Evolutionary conservation across 2,888 invertebrate species (phyloP).

Genomic region (Synergus gifuensis): DNA sequence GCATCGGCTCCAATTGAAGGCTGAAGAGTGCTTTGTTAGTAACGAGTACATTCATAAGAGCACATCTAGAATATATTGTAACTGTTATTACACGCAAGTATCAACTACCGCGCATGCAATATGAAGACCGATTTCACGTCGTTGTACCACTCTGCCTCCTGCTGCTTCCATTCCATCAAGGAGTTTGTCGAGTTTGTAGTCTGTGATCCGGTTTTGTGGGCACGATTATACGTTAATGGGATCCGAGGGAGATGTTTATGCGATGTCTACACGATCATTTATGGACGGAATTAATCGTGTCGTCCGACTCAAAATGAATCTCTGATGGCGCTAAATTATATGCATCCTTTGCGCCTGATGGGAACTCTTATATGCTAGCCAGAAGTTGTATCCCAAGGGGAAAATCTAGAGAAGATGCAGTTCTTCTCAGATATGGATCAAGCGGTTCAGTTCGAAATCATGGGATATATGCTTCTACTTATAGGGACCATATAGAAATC

Average conservation of each 20-base stretch:
- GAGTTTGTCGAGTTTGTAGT: constrained; percentile 18
- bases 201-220: constrained; percentile 18
- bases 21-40: not conserved
- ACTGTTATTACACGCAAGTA: not conserved
- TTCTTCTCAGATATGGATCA: not conserved
- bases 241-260: constrained; percentile 22
- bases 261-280: constrained; percentile 25
- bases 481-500: not conserved
- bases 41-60: not conserved
- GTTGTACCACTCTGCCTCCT: not conserved
- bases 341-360: constrained; percentile 1
- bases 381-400: constrained; percentile 3
- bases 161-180: constrained; percentile 14
- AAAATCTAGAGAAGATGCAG: constrained; percentile 27
- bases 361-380: constrained; percentile 2
- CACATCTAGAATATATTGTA: not conserved
- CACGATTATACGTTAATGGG: constrained; percentile 7
- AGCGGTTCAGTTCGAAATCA: not conserved
- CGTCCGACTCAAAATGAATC: constrained; percentile 2
- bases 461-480: not conserved
- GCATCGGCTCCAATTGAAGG: not conserved
- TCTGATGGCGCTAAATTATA: constrained; percentile 18
- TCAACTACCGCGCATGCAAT: not conserved
- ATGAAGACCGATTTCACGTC: constrained; percentile 12
- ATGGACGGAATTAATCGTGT: not conserved